Conservation (phyloP, 2,113 vertebrate genomes). For the Hemichromis elongatus region DNA sequence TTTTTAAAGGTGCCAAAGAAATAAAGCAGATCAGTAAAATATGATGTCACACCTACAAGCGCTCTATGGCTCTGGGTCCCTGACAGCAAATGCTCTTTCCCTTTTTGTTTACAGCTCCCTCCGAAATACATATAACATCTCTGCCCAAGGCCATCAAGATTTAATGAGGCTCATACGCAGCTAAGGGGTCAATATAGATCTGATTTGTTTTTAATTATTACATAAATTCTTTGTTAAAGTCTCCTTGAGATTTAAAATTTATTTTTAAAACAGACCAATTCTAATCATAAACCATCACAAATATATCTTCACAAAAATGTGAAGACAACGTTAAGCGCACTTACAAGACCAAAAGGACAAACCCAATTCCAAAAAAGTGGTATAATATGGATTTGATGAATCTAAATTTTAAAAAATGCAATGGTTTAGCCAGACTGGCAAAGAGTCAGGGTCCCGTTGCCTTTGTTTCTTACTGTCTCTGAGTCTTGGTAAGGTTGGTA, state of each 20-base stretch:
- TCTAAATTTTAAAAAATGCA: neutral
- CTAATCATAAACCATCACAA: neutral
- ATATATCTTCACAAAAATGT: fast-evolving
- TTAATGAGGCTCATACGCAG: neutral
- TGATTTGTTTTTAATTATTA: neutral
- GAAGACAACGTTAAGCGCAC: neutral
- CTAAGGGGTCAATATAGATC: fast-evolving
- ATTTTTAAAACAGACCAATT: neutral
- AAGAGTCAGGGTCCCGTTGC: neutral
- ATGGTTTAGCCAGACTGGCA: neutral
- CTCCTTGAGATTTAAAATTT: neutral
- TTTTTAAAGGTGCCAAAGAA: no score
- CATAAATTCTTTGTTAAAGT: neutral
- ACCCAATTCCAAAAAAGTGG: fast-evolving
- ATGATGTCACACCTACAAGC: no score
- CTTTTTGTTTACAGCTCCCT: neutral
- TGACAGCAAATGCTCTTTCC: neutral
- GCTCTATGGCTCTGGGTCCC: no score
- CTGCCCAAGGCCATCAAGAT: neutral
- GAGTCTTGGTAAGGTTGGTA: fast-evolving
- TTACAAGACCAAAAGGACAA: neutral
- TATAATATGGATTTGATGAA: neutral
- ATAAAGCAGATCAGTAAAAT: no score
- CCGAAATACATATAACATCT: neutral
- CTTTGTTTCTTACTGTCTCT: fast-evolving